Conservation (phyloP, 2,888 invertebrate species). For the Cancer borealis region DNA sequence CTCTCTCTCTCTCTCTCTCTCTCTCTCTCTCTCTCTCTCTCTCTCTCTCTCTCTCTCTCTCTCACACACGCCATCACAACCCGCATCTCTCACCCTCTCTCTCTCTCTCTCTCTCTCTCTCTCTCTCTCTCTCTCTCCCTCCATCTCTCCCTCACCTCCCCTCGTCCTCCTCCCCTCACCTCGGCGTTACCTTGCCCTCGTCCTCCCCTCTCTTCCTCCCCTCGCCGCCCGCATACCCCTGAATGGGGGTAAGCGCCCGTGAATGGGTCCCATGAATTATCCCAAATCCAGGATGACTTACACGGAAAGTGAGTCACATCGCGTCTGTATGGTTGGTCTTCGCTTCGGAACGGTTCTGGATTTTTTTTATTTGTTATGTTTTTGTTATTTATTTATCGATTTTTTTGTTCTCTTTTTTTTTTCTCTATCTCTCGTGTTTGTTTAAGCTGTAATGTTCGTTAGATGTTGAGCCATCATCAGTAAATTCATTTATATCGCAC, state of each 20-base stretch:
- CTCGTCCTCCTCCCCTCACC: not conserved
- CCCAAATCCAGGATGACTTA: slow-evolving; percentile 60
- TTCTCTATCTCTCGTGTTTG: not conserved
- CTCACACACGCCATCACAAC: not conserved
- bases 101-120: slow-evolving; percentile 22
- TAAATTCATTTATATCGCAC: not conserved
- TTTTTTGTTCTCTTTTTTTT: slow-evolving; percentile 5
- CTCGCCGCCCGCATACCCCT: slow-evolving; percentile 61
- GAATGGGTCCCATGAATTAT: slow-evolving; percentile 68
- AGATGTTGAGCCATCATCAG: not conserved
- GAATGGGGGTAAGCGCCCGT: slow-evolving; percentile 69
- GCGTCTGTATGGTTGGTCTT: not conserved
- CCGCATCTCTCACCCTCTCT: not conserved
- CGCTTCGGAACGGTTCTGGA: not conserved
- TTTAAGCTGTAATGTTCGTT: not conserved
- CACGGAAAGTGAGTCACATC: slow-evolving; percentile 52
- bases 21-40: not conserved
- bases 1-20: slow-evolving; percentile 40
- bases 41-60: not conserved
- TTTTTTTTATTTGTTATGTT: not conserved
- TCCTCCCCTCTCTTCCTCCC: slow-evolving; percentile 38
- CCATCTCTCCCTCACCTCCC: slow-evolving; percentile 30
- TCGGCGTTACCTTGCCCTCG: not conserved
- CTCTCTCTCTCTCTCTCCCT: slow-evolving; percentile 16
- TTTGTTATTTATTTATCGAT: slow-evolving; percentile 6